Base-by-base conservation (phyloP, 2,888 invertebrate species). In the Melipona beecheii region DNA sequence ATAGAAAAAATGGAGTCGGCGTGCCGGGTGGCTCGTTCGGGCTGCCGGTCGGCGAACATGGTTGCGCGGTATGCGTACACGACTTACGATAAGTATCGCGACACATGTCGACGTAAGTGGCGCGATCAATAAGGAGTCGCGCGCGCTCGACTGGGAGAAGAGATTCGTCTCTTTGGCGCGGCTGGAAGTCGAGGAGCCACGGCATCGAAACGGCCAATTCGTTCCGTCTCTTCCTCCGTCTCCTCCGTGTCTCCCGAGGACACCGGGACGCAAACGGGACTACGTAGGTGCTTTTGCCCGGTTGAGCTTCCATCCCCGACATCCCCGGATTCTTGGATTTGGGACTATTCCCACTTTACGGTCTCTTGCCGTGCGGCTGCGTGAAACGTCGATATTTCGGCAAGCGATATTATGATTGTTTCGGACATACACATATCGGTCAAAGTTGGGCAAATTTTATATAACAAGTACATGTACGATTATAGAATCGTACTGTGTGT, bases 41-140 rank as follows among this genome's bases (percentile, higher is more conserved):
- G 36, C 13, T 43, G 49, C 71, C 82, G 81, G 78, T 17, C 83
- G 71, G 81, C 70, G 77, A 78, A 87, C 87, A 85, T 76, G 89
- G 84, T 83, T 78, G 87, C 86, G 76, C 84, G 90, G 90, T 91
- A 89, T 89, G 91, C 87, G 89, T 87, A 90, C 89, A 90, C 83
- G 83, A 87, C 88, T 78, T 87, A 89, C 90, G 93, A 93, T 93
- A 92, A 93, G 93, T 91, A 93, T 93, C 93, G 89, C 91, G 91
- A 93, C 93, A 93, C 92, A 91, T 92, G 93, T 93, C 93, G 89
- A 86, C 89, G 87, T 93, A 93, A 93, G 91, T 93, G 90, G 91
- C 87, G 91, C 91, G 91, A 93, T 93, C 93, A 92, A 93, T 93
- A 93, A 91, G 85, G 83, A 81, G 83, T 27, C 83, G 52, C 74